Base-by-base conservation (phyloP, 2,113 vertebrate species). In the Melanostigma gelatinosum region DNA sequence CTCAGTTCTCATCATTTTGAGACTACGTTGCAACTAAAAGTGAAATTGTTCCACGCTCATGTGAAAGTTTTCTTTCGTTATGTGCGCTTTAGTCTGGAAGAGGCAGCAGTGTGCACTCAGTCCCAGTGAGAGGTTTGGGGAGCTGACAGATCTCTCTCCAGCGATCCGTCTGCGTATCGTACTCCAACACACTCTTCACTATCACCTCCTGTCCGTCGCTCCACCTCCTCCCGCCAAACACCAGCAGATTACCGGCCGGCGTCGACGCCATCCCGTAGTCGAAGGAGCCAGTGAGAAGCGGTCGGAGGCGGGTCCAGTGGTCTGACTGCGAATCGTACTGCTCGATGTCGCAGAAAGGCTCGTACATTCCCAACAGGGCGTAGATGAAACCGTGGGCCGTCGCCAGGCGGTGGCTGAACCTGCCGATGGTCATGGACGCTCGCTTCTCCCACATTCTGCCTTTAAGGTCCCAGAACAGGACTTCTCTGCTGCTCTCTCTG, bases 341-440 rank as follows among this genome's bases (percentile, higher is more conserved):
- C 87, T 99, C 98, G 1, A 99, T 98, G 75, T 99, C 97, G 6
- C 97, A 97, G 91, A 97, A 99, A 3, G 96, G 96, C 86, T 99
- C 98, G 2, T 97, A 97, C 85, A 96, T 93, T 13, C 98, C 98
- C 87, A 99, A 80, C 83, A 99, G 96, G n/a, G 96, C 96, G 70
- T 96, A 99, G 88, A 99, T 93, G n/a, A 89, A 88, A 0, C 95
- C 96, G 5, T 94, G 91, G 60, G 96, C 94, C 0, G 95, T 93
- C 2, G 96, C 96, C 94, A 99, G 94, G 84, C 97, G 96, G 82
- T 99, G 98, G 15, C 96, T 94, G 57, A 97, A 98, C 50, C 98
- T 96, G 79, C 95, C 97, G 12, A 98, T 96, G 79, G 95, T 94
- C 98, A 99, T 98, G 32, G 97, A 82, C 0, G 97, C 96, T 75